phyloP scores from a whole-genome alignment of 2,888 invertebrate species.

The Parnassius smintheus region DNA sequence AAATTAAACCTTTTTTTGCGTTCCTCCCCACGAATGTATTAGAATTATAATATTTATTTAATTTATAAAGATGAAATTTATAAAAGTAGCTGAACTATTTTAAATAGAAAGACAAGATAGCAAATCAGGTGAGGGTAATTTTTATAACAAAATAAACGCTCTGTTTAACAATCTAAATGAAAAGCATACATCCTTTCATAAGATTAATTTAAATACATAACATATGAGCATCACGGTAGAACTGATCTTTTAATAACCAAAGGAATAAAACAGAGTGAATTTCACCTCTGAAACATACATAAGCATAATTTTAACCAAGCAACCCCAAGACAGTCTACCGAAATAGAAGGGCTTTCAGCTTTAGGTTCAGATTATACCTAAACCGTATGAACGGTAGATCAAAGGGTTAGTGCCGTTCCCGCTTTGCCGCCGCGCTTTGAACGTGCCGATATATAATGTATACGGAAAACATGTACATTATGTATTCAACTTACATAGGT shows the following conservation, averaged over 20 bases:
- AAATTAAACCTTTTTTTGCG: no score
- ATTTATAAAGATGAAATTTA: no score
- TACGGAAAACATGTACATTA: constrained; percentile 35
- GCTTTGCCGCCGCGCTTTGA: constrained; percentile 52
- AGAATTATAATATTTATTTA: no score
- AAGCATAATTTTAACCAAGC: constrained; percentile 34
- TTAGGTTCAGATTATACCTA: constrained; percentile 44
- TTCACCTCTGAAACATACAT: constrained; percentile 5
- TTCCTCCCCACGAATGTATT: no score
- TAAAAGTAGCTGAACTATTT: no score
- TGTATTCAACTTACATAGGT: constrained; percentile 19
- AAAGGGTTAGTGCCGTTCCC: constrained; percentile 54
- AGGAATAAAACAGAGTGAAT: constrained; percentile 18
- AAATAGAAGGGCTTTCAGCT: constrained; percentile 61
- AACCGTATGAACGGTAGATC: constrained; percentile 52
- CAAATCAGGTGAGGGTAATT: no score
- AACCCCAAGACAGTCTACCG: constrained; percentile 55
- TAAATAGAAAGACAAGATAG: no score
- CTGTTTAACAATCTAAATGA: constrained; percentile 1
- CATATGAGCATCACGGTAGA: constrained; percentile 11
- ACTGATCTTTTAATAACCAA: constrained; percentile 13
- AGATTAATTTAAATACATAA: neutral
- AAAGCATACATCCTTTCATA: neutral
- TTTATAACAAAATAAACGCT: neutral
- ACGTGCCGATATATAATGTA: constrained; percentile 46